A percentile compares a stretch with the other conserved stretches of the same genome.
phyloP scores from a whole-genome alignment of 1,140 invertebrate species.

The Pogonomyrmex barbatus region DNA sequence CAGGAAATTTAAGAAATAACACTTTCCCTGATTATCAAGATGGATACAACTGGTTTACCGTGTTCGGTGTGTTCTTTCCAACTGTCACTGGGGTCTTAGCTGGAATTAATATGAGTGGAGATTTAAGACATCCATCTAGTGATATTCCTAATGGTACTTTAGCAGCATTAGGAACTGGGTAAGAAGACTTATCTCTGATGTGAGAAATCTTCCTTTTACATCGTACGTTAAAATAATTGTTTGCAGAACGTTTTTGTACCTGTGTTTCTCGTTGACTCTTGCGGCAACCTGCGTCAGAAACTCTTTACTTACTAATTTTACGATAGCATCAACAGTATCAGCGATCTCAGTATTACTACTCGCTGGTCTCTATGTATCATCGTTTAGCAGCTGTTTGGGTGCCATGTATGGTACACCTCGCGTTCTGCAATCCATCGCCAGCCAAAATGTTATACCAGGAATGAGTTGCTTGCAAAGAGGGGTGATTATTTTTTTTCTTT shows the following conservation, averaged over 20 bases:
- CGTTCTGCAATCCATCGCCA: slow-evolving; percentile 97
- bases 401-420: slow-evolving; percentile 98
- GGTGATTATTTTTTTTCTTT: slow-evolving; percentile 87
- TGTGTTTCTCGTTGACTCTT: slow-evolving; percentile 95
- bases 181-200: slow-evolving; percentile 68
- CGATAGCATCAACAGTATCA: slow-evolving; percentile 96
- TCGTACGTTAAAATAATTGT: background rate
- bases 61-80: slow-evolving; percentile 98
- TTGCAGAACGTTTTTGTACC: slow-evolving; percentile 94
- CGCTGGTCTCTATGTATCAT: slow-evolving; percentile 97
- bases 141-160: slow-evolving; percentile 98
- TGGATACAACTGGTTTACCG: slow-evolving; percentile 95
- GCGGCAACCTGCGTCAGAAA: slow-evolving; percentile 94
- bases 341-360: slow-evolving; percentile 93
- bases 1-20: slow-evolving; percentile 93
- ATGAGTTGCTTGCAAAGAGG: slow-evolving; percentile 94
- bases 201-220: slow-evolving; percentile 29
- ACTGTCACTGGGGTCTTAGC: slow-evolving; percentile 97
- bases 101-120: slow-evolving; percentile 99
- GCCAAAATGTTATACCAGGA: slow-evolving; percentile 97
- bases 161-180: slow-evolving; percentile 95
- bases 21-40: slow-evolving; percentile 92
- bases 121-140: slow-evolving; percentile 94
- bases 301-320: slow-evolving; percentile 92
- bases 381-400: slow-evolving; percentile 97